These are phyloP conservation scores for Synchiropus splendidus DNA, from an alignment of 2,113 vertebrate genomes.

Conservation along the genomic window DNA sequence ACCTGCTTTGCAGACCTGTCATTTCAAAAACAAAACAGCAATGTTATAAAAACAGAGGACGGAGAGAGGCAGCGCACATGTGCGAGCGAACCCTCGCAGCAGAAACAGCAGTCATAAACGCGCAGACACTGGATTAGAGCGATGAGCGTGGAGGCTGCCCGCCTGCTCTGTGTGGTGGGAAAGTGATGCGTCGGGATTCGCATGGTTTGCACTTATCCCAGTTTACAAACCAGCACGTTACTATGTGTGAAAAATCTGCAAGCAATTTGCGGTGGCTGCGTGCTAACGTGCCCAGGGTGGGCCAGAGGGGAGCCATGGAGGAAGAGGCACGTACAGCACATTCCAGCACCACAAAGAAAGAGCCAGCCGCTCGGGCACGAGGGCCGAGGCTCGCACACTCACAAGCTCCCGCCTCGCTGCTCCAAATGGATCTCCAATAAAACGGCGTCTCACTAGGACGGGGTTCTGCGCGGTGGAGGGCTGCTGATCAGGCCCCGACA, in stretches of 20 bases:
- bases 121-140: conserved; percentile 2
- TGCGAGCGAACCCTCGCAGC: conserved; percentile 16
- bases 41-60: too few relatives aligned
- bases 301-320: conserved; percentile 18
- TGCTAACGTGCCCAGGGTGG: conserved; percentile 49
- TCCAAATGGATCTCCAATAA: too few relatives aligned
- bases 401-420: too few relatives aligned
- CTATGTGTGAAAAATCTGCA: conserved; percentile 75
- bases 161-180: conserved; percentile 6
- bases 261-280: conserved; percentile 68
- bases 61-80: too few relatives aligned
- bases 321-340: conserved; percentile 52
- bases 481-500: too few relatives aligned
- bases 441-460: too few relatives aligned
- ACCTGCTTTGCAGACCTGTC: too few relatives aligned
- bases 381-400: too few relatives aligned
- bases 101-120: conserved; percentile 23
- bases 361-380: conserved; percentile 1
- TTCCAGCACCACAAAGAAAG: conserved; percentile 43
- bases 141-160: not conserved
- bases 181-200: conserved; percentile 35
- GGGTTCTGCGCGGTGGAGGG: too few relatives aligned
- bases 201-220: conserved; percentile 58
- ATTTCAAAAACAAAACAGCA: too few relatives aligned
- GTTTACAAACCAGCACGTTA: conserved; percentile 67